Conservation (phyloP, 2,113 vertebrate species). For the Kryptolebias marmoratus region DNA sequence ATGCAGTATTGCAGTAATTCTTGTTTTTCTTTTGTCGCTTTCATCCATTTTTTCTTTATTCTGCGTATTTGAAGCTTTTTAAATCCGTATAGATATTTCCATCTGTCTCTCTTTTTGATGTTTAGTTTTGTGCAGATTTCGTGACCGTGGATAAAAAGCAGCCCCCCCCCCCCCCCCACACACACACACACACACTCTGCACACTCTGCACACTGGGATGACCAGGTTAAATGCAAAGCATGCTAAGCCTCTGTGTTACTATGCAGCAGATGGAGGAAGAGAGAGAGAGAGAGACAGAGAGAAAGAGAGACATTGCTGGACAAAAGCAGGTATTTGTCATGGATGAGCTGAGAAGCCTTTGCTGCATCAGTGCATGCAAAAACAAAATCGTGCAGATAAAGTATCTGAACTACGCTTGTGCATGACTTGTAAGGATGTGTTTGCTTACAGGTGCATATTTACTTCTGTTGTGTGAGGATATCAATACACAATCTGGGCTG, state of each 20-base stretch:
- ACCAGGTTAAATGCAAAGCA: constrained; percentile 48
- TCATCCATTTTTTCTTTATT: constrained; percentile 3
- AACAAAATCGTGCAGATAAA: background rate
- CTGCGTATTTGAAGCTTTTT: constrained; percentile 12
- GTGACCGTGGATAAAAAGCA: constrained; percentile 33
- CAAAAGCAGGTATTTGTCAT: constrained; percentile 39
- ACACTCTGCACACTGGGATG: constrained; percentile 9
- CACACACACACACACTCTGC: too few species aligned
- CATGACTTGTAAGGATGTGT: background rate
- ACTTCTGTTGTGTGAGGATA: constrained; percentile 1
- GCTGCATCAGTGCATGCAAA: background rate
- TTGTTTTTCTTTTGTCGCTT: constrained; percentile 8
- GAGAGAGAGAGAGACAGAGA: constrained; percentile 1
- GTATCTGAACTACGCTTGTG: background rate
- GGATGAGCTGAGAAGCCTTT: constrained; percentile 10
- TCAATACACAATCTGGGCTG: constrained; percentile 31
- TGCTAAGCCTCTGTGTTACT: constrained; percentile 47
- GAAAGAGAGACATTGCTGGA: constrained; percentile 5
- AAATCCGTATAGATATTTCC: constrained; percentile 34
- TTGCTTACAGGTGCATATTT: constrained; percentile 6
- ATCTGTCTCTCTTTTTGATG: constrained; percentile 32
- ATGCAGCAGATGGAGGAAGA: constrained; percentile 43
- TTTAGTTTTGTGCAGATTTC: constrained; percentile 3
- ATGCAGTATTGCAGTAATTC: background rate
- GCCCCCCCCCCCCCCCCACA: constrained; percentile 11